Conservation (phyloP, 2,113 vertebrate species). For the Halcyon senegalensis region DNA sequence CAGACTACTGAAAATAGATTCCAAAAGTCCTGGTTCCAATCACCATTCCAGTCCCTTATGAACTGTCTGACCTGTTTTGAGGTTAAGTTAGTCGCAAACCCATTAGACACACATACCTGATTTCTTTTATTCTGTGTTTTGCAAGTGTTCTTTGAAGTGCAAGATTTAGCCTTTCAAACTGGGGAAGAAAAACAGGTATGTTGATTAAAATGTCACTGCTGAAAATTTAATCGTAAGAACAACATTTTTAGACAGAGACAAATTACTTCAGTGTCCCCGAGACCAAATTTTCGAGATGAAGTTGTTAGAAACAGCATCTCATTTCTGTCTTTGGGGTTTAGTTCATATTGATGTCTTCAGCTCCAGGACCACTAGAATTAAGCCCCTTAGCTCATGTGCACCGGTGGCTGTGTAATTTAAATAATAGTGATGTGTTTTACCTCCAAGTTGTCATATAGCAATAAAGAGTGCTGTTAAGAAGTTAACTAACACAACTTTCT, state of each 20-base stretch:
- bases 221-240: background rate
- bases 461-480: background rate
- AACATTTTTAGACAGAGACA: background rate
- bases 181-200: slow-evolving; percentile 48
- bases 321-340: background rate
- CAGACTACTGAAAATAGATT: background rate
- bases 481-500: background rate
- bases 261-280: background rate
- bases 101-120: slow-evolving; percentile 78
- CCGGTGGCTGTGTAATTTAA: background rate
- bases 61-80: background rate
- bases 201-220: background rate
- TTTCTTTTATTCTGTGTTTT: slow-evolving; percentile 79
- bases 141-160: slow-evolving; percentile 88
- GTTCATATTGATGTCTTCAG: background rate
- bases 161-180: slow-evolving; percentile 89
- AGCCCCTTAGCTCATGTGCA: background rate
- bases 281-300: background rate
- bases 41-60: background rate
- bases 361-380: background rate
- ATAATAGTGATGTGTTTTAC: background rate
- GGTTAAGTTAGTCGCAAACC: background rate
- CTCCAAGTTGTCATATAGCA: background rate
- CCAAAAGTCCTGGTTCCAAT: background rate
- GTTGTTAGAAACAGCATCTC: background rate